These are phyloP conservation scores for Pseudolaguvia tuberculata DNA, from an alignment of 2,113 vertebrate species.

Conservation along the genomic window DNA sequence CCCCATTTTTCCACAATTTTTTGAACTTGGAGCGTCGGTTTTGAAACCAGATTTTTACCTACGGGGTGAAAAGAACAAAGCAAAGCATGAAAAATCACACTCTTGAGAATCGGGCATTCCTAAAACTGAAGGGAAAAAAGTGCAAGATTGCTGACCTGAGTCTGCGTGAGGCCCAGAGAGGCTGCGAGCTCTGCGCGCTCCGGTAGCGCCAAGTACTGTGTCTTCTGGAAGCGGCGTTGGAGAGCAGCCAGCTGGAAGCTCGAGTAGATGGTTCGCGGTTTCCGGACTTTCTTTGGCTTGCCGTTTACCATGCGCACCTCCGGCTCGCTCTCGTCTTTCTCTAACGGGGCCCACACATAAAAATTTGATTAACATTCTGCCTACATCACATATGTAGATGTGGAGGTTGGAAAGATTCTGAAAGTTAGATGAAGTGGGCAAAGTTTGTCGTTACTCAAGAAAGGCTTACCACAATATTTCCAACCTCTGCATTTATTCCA, in stretches of 20 bases:
- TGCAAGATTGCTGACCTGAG: constrained; percentile 70
- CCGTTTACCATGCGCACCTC: constrained; percentile 86
- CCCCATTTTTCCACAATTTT: constrained; percentile 88
- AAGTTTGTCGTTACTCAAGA: background rate
- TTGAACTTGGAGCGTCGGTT: constrained; percentile 89
- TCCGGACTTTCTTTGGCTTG: constrained; percentile 86
- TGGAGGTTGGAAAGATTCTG: constrained; percentile 9
- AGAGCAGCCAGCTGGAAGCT: constrained; percentile 85
- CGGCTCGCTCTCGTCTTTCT: constrained; percentile 80
- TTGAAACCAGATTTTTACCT: constrained; percentile 93
- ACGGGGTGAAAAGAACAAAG: background rate
- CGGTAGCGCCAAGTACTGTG: constrained; percentile 81
- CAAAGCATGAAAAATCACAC: constrained; percentile 13
- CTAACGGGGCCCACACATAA: constrained; percentile 57
- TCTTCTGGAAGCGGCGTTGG: constrained; percentile 84
- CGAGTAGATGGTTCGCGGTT: constrained; percentile 85
- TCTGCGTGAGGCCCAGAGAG: constrained; percentile 81
- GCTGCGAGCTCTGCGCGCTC: constrained; percentile 83
- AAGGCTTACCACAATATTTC: background rate
- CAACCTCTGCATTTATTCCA: constrained; percentile 26
- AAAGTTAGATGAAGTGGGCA: constrained; percentile 5
- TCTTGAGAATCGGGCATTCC: background rate
- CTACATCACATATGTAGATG: background rate
- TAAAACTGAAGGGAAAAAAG: background rate
- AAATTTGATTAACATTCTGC: constrained; percentile 5